Evolutionary conservation across 2,888 invertebrate species (phyloP).

Genomic region (Zootermopsis nevadensis): DNA sequence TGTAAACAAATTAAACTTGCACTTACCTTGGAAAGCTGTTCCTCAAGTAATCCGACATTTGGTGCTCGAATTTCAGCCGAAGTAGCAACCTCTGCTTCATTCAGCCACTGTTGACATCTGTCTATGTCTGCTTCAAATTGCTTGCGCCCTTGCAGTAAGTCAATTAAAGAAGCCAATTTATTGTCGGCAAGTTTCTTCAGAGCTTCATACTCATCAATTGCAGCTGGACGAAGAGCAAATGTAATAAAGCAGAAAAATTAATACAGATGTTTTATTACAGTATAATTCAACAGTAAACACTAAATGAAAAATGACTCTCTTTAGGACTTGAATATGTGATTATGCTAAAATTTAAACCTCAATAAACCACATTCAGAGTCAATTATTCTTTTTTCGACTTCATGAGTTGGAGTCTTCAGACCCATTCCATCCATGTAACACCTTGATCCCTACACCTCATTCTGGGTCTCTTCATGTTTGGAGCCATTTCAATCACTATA

Average conservation of each 20-base stretch:
- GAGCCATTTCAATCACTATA: too few species aligned
- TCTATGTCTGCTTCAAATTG: constrained; percentile 85
- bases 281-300: too few species aligned
- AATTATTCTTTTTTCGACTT: too few species aligned
- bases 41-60: constrained; percentile 84
- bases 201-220: constrained; percentile 78
- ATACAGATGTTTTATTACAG: too few species aligned
- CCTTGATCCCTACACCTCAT: too few species aligned
- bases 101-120: constrained; percentile 87
- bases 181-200: constrained; percentile 79
- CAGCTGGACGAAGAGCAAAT: constrained; percentile 66
- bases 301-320: not conserved
- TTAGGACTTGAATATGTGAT: not conserved
- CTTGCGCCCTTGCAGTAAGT: constrained; percentile 80
- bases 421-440: too few species aligned
- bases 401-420: too few species aligned
- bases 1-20: not conserved
- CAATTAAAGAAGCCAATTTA: constrained; percentile 76
- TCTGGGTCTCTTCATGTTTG: too few species aligned
- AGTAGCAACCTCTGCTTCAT: constrained; percentile 89
- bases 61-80: constrained; percentile 83
- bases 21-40: constrained; percentile 80
- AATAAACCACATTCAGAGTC: too few species aligned
- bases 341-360: too few species aligned
- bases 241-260: too few species aligned